These are phyloP conservation scores for Steinernema hermaphroditum DNA, from an alignment of 2,888 invertebrate species.

Conservation along the genomic window DNA sequence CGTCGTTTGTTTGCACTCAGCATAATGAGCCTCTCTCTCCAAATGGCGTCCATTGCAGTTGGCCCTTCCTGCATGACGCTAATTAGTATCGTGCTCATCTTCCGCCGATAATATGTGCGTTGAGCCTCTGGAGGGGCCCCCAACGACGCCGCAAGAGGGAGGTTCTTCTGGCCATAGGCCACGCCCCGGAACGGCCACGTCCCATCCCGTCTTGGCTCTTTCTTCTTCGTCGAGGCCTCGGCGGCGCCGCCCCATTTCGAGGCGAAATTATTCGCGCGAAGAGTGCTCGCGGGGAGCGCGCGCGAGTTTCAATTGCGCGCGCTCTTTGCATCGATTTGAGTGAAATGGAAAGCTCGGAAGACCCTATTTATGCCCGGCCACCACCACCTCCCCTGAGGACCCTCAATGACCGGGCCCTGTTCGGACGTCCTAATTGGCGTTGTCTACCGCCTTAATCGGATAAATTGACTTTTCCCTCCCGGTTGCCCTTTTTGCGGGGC, in stretches of 20 bases:
- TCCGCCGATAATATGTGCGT: slow-evolving; percentile 18
- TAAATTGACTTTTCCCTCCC: slow-evolving; percentile 13
- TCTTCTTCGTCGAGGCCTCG: slow-evolving; percentile 13
- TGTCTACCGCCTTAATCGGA: slow-evolving; percentile 24
- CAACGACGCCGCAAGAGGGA: slow-evolving; percentile 11
- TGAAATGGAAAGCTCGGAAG: slow-evolving; percentile 29
- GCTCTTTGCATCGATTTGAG: slow-evolving; percentile 30
- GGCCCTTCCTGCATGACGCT: too few species aligned
- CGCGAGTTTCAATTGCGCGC: slow-evolving; percentile 29
- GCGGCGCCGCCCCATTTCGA: slow-evolving; percentile 15
- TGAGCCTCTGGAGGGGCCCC: neutral
- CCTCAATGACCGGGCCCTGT: too few species aligned
- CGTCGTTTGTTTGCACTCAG: too few species aligned
- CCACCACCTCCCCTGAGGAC: too few species aligned
- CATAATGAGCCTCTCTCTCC: too few species aligned
- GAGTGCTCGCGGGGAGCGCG: slow-evolving; percentile 27
- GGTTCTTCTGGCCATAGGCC: neutral
- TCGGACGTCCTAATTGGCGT: slow-evolving; percentile 15
- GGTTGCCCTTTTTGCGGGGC: neutral
- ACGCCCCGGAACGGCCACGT: slow-evolving; percentile 2
- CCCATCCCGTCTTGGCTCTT: slow-evolving; percentile 14
- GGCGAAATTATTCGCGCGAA: slow-evolving; percentile 31
- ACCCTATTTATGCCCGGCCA: neutral
- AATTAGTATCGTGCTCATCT: slow-evolving; percentile 27
- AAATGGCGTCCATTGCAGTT: too few species aligned